Evolutionary conservation across 2,888 invertebrate species (phyloP).

Genomic region (Rhagonycha fulva): DNA sequence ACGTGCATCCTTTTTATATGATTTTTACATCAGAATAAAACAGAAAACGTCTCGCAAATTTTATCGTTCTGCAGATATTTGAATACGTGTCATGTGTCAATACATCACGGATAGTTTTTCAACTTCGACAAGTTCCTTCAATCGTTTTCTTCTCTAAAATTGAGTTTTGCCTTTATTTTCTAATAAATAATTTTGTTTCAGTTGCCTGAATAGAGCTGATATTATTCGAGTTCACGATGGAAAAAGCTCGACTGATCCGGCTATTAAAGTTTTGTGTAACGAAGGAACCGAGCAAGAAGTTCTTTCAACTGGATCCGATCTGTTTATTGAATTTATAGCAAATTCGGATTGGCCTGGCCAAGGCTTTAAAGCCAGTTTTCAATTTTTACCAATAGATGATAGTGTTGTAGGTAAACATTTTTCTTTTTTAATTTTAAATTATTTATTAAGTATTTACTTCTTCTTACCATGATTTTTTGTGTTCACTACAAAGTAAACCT

Average conservation of each 20-base stretch:
- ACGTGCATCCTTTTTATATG: conserved; percentile 6
- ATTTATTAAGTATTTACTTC: no score
- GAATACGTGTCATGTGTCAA: conserved; percentile 26
- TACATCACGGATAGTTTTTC: conserved; percentile 5
- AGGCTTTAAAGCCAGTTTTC: conserved; percentile 77
- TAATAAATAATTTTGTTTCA: conserved; percentile 54
- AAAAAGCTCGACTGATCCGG: conserved; percentile 70
- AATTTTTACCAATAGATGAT: conserved; percentile 70
- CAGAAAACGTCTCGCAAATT: conserved; percentile 3
- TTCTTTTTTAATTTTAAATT: neutral
- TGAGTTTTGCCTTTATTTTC: neutral
- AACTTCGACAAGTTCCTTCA: neutral
- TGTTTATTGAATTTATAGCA: conserved; percentile 83
- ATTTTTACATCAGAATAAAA: conserved; percentile 11
- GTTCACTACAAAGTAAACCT: neutral
- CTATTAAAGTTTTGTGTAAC: conserved; percentile 83
- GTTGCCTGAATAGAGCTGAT: conserved; percentile 81
- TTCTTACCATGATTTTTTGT: neutral
- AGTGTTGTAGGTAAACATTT: conserved; percentile 46
- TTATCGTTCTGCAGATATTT: conserved; percentile 14
- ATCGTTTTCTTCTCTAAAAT: neutral
- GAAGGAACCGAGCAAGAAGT: conserved; percentile 78
- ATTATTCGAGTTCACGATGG: conserved; percentile 87
- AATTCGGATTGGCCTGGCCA: conserved; percentile 80
- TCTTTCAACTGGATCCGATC: conserved; percentile 80